Base-by-base conservation (phyloP, 1,140 invertebrate species). In the Trigoniulus corallinus region DNA sequence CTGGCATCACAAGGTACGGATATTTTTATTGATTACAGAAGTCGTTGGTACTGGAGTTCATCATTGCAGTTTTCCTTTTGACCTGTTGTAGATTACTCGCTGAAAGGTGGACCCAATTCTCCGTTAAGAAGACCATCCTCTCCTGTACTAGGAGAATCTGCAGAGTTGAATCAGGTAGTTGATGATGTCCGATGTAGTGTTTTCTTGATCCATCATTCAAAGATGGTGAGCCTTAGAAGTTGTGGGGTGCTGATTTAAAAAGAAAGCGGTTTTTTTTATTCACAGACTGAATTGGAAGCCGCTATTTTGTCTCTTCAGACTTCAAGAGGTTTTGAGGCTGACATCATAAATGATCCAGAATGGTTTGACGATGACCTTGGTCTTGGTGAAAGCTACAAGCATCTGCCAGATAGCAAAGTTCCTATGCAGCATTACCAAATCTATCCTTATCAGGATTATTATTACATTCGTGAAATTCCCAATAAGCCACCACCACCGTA, bases 401-500 rank as follows among this genome's bases (percentile, higher is more conserved):
- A 12, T 21, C 29, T 15, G 41, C 22, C 46, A 47, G 12, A 27
- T 47, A 39, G 22, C 3, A 22, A 51, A 3, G 25, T 21, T 46
- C 3, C 3, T 3, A n/a, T 13, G 3, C 18, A 29, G 10, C 3
- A n/a, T 26, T 51, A 48, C 25, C 52, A 58, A 24, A 20, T 54
- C 13, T 40, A 56, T 4, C 48, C 51, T 29, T 50, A 48, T n/a
- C 52, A 58, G 23, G 50, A 58, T 34, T 51, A 50, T n/a, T 54
- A 50, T 43, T 78, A 74, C 51, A 67, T 79, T 12, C 63, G 77
- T 29, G 75, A 78, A 61, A 79, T 80, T 50, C 77, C 78, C n/a
- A 76, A 78, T 55, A 81, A 82, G 60, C 78, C 79, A 10, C 79
- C 79, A 4, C 79, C 79, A 0, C 79, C 79, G 0, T 82, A 82